Base-by-base conservation (phyloP, 23 tunicate genomes). In the Halocynthia roretzi region DNA sequence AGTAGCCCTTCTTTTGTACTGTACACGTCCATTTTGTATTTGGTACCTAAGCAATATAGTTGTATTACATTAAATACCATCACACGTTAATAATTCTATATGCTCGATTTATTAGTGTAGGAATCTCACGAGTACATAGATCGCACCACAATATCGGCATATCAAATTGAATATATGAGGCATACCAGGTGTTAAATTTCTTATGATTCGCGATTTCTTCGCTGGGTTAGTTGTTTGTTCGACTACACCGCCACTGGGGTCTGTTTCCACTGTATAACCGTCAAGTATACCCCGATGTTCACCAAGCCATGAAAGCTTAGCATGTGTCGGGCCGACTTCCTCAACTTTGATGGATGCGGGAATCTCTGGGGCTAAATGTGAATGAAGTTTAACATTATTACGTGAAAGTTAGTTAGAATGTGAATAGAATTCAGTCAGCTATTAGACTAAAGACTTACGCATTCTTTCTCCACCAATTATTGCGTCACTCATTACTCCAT, bases 261-360 rank as follows among this genome's bases (percentile, higher is more conserved):
- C 77, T 14, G 81, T 40, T 56, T 90, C 90, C 10, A 90, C 66
- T 8, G 71, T 56, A 65, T 72, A 90, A 51, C 81, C 92, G 62
- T 92, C 98, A 56, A 86, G 58, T 7, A 83, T 82, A 17, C 98
- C 98, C 12, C 93, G 85, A 44, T 92, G 92, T 7, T 90, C 87
- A 8, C 84, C 78, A 48, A 74, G 76, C 98, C 98, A 92, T 9
- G 97, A 85, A n/a, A 90, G 23, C 54, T 63, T 62, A 6, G 70
- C 81, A 19, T 75, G 67, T 11, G 84, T 77, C 67, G 90, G 79
- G 8, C 60, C 55, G 23, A 84, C 11, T 14, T 12, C 11, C 6
- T 20, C 80, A 14, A 74, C 80, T 75, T 71, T 52, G 5, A 92
- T 78, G 22, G 72, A 48, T 12, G 71, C 76, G 15, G 98, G 98